Evolutionary conservation across 2,113 vertebrate genomes (phyloP), one percentile per base, ranked within the genome.

Genomic region (Elaphurus davidianus): DNA sequence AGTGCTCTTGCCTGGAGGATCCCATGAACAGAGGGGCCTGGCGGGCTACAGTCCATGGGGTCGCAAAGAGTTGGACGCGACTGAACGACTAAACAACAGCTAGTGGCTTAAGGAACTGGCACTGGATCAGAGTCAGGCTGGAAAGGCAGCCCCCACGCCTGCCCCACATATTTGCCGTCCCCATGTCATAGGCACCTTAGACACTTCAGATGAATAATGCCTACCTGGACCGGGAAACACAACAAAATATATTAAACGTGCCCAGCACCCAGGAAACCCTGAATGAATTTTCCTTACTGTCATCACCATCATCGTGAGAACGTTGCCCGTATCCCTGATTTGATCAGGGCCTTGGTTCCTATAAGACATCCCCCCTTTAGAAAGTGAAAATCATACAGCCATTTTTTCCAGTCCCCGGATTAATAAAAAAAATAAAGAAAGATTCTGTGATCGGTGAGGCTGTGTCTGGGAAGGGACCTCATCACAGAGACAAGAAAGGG

Each of bases 131-230:
- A 8, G 50, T 36, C 9, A 19, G 40, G 15, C 19, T 55, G 54
- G 21, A 11, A 54, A 25, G 84, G 27, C n/a, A 62, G 88, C 27
- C 1, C 1, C 33, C 55, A 5, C 1, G 1, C 25, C 33, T 13
- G 60, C 5, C 2, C 50, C 6, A 0, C 25, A 0, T 21, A 19
- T 71, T 4, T 13, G 11, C 12, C 5, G 9, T 47, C 62, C 1
- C 85, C 7, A 0, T 30, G 17, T 5, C 4, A 4, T 36, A 1
- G 43, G 71, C 13, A 30, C 36, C 60, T 17, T 11, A 15, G n/a
- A 55, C 9, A 13, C 12, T 16, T 19, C 11, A 33, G 79, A 55
- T 5, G 6, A 27, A 45, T 6, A 23, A n/a, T 7, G n/a, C n/a
- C 52, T 45, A 16, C 21, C 17, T 23, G 67, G 59, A 13, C 74